These are phyloP conservation scores for Rhabdomys dilectus DNA, from an alignment of 2,113 vertebrate species.

Conservation along the genomic window DNA sequence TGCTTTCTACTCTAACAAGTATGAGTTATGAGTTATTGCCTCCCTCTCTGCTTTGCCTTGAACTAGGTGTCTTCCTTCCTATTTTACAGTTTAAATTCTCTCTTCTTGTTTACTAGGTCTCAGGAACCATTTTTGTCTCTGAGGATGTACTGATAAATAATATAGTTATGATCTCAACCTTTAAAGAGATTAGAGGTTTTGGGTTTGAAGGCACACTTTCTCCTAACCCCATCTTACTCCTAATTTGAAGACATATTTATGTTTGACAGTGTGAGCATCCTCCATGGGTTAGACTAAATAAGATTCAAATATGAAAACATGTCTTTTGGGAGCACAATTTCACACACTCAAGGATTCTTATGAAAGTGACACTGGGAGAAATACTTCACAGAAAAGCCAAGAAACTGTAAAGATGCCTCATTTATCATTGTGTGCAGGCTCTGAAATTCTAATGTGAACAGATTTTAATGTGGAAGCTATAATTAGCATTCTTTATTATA, in stretches of 20 bases:
- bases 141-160: background rate
- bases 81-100: background rate
- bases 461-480: too few species aligned
- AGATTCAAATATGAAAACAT: background rate
- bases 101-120: background rate
- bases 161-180: background rate
- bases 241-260: slow-evolving; percentile 10
- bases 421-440: background rate
- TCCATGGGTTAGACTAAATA: background rate
- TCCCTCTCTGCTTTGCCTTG: background rate
- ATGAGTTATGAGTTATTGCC: background rate
- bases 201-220: background rate
- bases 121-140: background rate
- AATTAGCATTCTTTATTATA: background rate
- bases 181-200: slow-evolving; percentile 1
- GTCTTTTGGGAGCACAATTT: background rate
- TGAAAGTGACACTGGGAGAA: background rate
- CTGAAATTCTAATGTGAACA: background rate
- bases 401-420: background rate
- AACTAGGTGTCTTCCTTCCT: background rate
- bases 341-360: background rate
- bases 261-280: background rate
- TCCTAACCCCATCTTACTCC: background rate
- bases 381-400: background rate
- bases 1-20: background rate